Base-by-base conservation (phyloP, 2,888 invertebrate genomes). In the Eumerus sabulonum region DNA sequence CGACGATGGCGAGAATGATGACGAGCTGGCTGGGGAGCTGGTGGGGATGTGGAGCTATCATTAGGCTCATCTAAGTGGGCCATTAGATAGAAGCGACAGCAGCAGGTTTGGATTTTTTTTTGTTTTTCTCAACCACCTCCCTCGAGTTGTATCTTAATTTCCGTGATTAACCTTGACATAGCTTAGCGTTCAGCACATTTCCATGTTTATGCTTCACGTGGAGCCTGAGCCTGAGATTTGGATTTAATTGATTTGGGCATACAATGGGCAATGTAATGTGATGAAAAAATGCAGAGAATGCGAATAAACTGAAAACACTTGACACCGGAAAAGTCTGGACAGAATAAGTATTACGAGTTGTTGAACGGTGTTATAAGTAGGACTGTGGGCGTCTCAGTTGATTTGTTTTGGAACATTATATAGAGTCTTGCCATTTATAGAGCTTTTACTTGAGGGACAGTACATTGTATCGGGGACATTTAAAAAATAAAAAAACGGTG, bases 311-410 rank as follows among this genome's bases (percentile, higher is more conserved):
- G 27, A n/a, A 40, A 60, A 64, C 60, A 64, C 74, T 74, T 64
- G 74, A 74, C 79, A 74, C 74, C 59, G 79, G 68, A 74, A 74
- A 79, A 79, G 40, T 70, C 79, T 74, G 68, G 79, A 79, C 79
- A 70, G 79, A 74, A 74, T 73, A 68, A 79, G 74, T 79, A 45
- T 44, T 73, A 11, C 40, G n/a, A 11, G n/a, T 57, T 56, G 56
- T 42, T 71, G 47, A 36, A 1, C 38, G 19, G 18, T 35, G 19
- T 17, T 12, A 16, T 40, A 44, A 51, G 59, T 27, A 11, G 5
- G 40, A 3, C n/a, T 63, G 47, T 59, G 38, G 50, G 16, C 50
- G 19, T 16, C 27, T 27, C 35, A 62, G 38, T 18, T 44, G 42
- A 59, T 67, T n/a, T n/a, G n/a, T n/a, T n/a, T n/a, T n/a, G n/a